Percentiles rank a stretch among this genome's conserved stretches.
Conservation (phyloP, 2,113 vertebrate species). For the Pelmatolapia mariae region DNA sequence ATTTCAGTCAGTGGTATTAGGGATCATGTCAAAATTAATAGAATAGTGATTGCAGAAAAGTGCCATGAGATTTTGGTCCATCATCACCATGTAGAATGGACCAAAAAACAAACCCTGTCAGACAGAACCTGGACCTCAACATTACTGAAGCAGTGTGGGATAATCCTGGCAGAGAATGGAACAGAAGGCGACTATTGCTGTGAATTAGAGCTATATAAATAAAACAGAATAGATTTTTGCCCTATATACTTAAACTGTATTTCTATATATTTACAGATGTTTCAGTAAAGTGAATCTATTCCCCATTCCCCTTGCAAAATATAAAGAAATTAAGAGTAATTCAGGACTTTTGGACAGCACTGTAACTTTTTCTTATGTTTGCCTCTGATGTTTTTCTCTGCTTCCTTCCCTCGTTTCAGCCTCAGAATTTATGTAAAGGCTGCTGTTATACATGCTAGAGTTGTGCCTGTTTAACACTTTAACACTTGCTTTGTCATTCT, state of each 20-base stretch:
- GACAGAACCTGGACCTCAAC: not conserved
- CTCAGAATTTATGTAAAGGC: not conserved
- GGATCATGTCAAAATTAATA: not conserved
- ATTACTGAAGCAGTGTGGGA: not conserved
- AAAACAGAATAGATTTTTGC: not conserved
- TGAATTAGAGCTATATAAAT: not conserved
- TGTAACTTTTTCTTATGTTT: not conserved
- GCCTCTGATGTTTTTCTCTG: not conserved
- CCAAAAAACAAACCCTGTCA: fast-evolving
- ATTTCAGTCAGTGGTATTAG: not conserved
- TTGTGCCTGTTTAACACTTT: not conserved
- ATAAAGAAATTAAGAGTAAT: not conserved
- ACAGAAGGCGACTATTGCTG: not conserved
- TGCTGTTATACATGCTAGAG: not conserved
- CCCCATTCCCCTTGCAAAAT: not conserved
- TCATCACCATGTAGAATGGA: not conserved
- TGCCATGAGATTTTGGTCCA: not conserved
- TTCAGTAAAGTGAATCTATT: not conserved
- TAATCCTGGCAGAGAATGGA: not conserved
- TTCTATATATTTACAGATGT: not conserved
- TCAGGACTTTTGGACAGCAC: not conserved
- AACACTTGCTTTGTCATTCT: not conserved
- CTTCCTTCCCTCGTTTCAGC: not conserved
- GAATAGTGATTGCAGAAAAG: not conserved
- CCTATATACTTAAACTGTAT: not conserved